These are phyloP conservation scores for Amblyteles armatorius DNA, from an alignment of 2,888 invertebrate genomes.

Conservation along the genomic window DNA sequence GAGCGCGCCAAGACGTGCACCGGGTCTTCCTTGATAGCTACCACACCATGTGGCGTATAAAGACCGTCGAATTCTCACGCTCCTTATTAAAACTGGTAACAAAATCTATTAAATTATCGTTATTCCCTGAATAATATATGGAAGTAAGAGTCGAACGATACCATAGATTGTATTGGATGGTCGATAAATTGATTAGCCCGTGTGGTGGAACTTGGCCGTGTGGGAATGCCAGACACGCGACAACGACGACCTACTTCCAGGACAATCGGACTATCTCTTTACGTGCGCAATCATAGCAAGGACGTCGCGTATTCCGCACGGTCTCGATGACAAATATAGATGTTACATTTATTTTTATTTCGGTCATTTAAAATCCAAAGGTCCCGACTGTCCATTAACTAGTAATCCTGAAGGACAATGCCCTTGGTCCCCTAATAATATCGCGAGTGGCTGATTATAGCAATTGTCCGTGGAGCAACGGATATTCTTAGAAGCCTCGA, in stretches of 20 bases:
- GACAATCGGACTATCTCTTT: constrained; percentile 8
- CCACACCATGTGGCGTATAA: neutral
- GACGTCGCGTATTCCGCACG: neutral
- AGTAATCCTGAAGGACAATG: neutral
- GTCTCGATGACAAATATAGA: neutral
- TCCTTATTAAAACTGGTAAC: neutral
- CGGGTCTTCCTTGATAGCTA: neutral
- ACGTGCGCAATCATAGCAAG: neutral
- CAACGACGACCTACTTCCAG: constrained; percentile 25
- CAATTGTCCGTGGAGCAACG: neutral
- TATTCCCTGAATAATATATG: neutral
- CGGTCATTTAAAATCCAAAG: neutral
- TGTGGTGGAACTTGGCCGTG: neutral
- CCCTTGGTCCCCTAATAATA: neutral
- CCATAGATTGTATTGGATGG: constrained; percentile 1
- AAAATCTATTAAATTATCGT: neutral
- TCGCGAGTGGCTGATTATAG: neutral
- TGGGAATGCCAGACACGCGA: constrained; percentile 10
- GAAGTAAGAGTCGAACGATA: neutral
- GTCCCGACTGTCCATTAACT: neutral
- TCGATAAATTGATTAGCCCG: constrained; percentile 26
- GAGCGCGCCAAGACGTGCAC: neutral
- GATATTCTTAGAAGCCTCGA: neutral
- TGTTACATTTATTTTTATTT: constrained; percentile 2
- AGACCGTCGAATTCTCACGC: neutral